Base-by-base conservation (phyloP, 2,113 vertebrate species). In the Copsychus sechellarum region DNA sequence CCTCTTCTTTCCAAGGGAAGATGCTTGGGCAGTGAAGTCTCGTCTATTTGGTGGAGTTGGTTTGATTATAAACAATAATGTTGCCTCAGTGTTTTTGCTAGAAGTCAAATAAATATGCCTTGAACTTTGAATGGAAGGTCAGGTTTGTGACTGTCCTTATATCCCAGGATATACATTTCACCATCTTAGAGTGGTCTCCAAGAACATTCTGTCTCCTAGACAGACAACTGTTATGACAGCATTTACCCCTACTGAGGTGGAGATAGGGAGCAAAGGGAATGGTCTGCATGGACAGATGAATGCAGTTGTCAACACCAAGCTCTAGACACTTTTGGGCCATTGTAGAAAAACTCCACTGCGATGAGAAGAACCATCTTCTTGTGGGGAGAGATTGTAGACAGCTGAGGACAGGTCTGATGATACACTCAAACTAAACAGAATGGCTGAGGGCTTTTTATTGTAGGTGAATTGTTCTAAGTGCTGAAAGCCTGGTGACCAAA, bases 401-500 rank as follows among this genome's bases (percentile, higher is more conserved):
- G 95, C 86, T 96, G 95, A 96, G 94, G 92, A 97, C 76, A 97
- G 88, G 94, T 95, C 94, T 96, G 92, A 90, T 92, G 76, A 92
- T 90, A 86, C 72, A 74, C 47, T 94, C 86, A 96, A 94, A 97
- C 91, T 93, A 97, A 97, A 94, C 92, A 96, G 64, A 79, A 42
- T 70, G 48, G 72, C 56, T 90, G 88, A 92, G 80, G 47, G 71
- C 60, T 94, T 93, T 91, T 96, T 93, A 93, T 88, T 93, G 76
- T 95, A 97, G 95, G 94, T 95, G 86, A 90, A 95, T 94, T 93
- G 76, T 95, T 95, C 71, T 69, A 88, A 97, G 96, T 94, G 96
- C 67, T 97, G 95, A 97, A 96, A 95, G 86, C 80, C 80, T 93
- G 86, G 94, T 95, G 96, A 96, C 92, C 96, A 96, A 96, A 94